Conservation (phyloP, 2,888 invertebrate genomes). For the Oligia latruncula region DNA sequence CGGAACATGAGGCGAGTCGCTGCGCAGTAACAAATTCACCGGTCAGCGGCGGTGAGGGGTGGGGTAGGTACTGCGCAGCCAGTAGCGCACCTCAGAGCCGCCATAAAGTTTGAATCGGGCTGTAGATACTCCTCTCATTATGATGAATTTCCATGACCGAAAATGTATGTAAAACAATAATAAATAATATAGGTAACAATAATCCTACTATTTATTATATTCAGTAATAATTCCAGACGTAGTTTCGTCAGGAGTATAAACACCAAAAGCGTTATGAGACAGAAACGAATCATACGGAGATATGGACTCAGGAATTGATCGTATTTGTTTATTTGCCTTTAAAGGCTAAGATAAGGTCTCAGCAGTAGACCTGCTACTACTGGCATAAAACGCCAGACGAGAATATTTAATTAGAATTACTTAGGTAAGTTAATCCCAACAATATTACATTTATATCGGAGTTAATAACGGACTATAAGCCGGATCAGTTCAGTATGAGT, state of each 20-base stretch:
- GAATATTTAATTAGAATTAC: conserved; percentile 34
- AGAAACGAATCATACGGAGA: background rate
- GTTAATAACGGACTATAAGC: conserved; percentile 44
- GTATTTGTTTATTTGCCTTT: background rate
- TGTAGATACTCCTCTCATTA: too few relatives aligned
- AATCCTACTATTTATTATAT: background rate
- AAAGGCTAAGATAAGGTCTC: background rate
- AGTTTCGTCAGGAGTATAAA: background rate
- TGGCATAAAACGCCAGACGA: background rate
- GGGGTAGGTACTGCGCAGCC: background rate
- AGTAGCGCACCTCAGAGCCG: background rate
- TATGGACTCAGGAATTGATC: background rate
- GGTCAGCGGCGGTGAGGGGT: background rate
- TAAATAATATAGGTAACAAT: too few relatives aligned
- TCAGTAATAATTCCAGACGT: background rate
- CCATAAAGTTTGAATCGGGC: background rate
- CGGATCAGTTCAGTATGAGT: conserved; percentile 37
- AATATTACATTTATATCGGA: conserved; percentile 37
- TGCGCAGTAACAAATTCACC: background rate
- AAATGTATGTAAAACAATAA: too few relatives aligned
- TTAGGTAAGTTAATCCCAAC: conserved; percentile 46
- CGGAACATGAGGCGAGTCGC: background rate
- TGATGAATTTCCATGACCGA: too few relatives aligned
- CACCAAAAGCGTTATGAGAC: background rate
- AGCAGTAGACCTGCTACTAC: background rate